A percentile compares a stretch with the other conserved stretches of the same genome.
Conservation (phyloP, 2,797 vertebrate species). For the Lagodon rhomboides region DNA sequence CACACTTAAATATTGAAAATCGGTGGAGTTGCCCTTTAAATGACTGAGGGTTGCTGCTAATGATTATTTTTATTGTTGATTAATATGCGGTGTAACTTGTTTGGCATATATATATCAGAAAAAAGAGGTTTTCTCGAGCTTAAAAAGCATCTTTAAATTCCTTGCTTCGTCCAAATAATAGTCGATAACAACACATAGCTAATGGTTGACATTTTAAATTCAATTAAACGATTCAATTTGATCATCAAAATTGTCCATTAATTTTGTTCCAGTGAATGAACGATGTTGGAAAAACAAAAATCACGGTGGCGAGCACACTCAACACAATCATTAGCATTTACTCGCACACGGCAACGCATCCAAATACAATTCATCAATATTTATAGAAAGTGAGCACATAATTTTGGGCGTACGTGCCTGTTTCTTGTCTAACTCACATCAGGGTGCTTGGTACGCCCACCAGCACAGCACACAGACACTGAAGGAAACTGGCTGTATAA, state of each 20-base stretch:
- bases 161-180: background rate
- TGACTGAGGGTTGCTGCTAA: background rate
- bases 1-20: no score
- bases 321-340: background rate
- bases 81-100: background rate
- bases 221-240: no score
- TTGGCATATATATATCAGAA: no score
- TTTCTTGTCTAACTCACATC: background rate
- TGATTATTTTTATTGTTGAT: background rate
- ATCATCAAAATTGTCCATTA: no score
- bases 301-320: background rate
- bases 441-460: background rate
- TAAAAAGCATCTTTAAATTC: background rate
- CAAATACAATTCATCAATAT: background rate
- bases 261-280: background rate
- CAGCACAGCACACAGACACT: background rate
- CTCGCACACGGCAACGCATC: background rate
- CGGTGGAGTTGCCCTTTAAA: no score
- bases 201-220: background rate
- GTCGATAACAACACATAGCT: background rate
- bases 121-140: no score
- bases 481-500: constrained; percentile 4
- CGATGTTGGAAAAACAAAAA: background rate
- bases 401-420: background rate
- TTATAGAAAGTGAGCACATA: background rate